Conservation (phyloP, 2,797 vertebrate genomes). For the Muscicapa striata region DNA sequence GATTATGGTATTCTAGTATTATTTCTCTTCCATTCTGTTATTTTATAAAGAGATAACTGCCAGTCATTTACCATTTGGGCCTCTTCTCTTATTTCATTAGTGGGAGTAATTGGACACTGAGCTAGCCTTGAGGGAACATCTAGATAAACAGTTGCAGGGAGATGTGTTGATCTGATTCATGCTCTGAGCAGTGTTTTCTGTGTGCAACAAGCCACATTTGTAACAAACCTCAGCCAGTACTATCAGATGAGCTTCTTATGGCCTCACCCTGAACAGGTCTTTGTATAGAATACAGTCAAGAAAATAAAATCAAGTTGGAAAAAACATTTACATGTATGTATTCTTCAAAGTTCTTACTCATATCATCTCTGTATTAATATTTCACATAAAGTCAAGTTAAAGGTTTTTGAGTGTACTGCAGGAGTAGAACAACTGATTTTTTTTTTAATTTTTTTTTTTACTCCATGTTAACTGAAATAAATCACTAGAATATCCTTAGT, state of each 20-base stretch:
- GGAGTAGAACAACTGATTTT: background rate
- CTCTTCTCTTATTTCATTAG: background rate
- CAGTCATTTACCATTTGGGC: background rate
- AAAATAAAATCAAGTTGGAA: background rate
- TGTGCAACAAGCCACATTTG: background rate
- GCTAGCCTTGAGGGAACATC: background rate
- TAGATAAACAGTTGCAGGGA: background rate
- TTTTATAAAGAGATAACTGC: background rate
- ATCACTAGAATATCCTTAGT: background rate
- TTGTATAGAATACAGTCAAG: background rate
- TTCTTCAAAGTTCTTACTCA: background rate
- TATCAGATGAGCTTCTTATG: background rate
- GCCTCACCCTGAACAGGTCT: fast-evolving
- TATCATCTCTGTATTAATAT: background rate
- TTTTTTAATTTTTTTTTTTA: background rate
- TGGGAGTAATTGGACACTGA: background rate
- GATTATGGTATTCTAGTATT: background rate
- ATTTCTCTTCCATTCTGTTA: background rate
- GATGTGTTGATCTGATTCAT: background rate
- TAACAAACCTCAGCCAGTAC: background rate
- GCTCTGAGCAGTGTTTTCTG: background rate
- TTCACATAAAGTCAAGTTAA: background rate
- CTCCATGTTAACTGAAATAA: background rate
- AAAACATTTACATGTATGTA: background rate
- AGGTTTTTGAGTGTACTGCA: background rate